Percentiles rank a stretch among this genome's conserved stretches.
phyloP scores from a whole-genome alignment of 1,140 invertebrate species.

The Cydia pomonella region DNA sequence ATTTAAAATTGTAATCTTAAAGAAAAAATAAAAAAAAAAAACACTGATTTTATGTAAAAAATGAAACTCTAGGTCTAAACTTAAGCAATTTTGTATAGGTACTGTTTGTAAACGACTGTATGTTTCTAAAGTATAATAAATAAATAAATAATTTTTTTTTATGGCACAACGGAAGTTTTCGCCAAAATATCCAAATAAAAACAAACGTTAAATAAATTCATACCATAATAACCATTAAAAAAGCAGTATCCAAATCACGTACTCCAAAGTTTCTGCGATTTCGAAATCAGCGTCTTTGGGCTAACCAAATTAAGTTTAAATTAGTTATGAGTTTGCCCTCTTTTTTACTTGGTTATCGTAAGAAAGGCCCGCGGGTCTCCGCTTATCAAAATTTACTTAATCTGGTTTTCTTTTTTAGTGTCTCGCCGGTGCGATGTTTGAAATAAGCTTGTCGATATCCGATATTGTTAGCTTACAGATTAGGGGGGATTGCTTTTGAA shows the following conservation, averaged over 20 bases:
- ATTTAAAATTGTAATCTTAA: no score
- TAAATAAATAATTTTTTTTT: no score
- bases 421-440: not conserved
- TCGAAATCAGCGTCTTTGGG: constrained; percentile 15
- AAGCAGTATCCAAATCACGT: constrained; percentile 16
- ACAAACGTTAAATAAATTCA: constrained; percentile 5
- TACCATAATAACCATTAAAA: not conserved
- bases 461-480: not conserved
- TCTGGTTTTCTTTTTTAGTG: constrained; percentile 25
- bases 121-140: no score
- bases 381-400: constrained; percentile 31
- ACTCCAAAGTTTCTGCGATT: constrained; percentile 8
- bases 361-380: not conserved
- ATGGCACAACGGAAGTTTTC: not conserved
- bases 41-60: no score
- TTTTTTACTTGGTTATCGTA: constrained; percentile 30
- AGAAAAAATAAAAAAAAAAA: no score
- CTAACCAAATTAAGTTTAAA: constrained; percentile 32
- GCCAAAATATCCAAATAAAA: not conserved
- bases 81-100: no score
- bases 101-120: no score
- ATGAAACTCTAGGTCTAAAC: no score
- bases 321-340: constrained; percentile 30
- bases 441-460: not conserved
- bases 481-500: not conserved